Conservation (phyloP, 2,888 invertebrate genomes). For the Thereva nobilitata region DNA sequence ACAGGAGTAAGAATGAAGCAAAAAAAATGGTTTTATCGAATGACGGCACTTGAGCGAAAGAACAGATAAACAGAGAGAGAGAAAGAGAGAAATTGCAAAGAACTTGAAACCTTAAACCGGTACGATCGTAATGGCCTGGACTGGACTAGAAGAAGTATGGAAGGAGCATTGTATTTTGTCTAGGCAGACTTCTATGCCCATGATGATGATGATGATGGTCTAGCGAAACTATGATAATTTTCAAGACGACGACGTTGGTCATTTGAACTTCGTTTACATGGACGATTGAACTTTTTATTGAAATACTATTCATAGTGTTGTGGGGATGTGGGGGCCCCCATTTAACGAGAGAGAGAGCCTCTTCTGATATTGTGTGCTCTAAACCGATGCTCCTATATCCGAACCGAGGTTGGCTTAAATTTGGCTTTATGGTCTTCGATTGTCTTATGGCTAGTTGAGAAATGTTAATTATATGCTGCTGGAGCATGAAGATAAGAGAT, state of each 20-base stretch:
- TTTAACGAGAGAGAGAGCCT: no score
- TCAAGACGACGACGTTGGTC: conserved; percentile 4
- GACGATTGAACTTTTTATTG: conserved; percentile 26
- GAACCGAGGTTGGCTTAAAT: no score
- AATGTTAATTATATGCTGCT: no score
- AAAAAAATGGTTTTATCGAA: background rate
- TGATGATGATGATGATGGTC: background rate
- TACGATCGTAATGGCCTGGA: conserved; percentile 12
- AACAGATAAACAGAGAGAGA: conserved; percentile 30
- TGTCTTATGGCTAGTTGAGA: no score
- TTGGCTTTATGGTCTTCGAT: no score
- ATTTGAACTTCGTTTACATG: conserved; percentile 32
- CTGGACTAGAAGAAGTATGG: no score
- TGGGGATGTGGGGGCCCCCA: no score
- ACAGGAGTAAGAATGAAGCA: no score
- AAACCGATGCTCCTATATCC: no score
- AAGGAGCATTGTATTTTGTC: conserved; percentile 10
- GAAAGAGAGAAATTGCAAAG: conserved; percentile 24
- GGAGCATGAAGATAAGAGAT: no score
- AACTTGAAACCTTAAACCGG: conserved; percentile 33
- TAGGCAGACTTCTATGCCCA: background rate
- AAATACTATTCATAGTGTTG: background rate
- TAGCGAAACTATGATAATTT: conserved; percentile 15
- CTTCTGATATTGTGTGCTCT: no score
- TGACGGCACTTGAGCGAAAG: conserved; percentile 6